Conservation (phyloP, 2,888 invertebrate species). For the Boloria selene region DNA sequence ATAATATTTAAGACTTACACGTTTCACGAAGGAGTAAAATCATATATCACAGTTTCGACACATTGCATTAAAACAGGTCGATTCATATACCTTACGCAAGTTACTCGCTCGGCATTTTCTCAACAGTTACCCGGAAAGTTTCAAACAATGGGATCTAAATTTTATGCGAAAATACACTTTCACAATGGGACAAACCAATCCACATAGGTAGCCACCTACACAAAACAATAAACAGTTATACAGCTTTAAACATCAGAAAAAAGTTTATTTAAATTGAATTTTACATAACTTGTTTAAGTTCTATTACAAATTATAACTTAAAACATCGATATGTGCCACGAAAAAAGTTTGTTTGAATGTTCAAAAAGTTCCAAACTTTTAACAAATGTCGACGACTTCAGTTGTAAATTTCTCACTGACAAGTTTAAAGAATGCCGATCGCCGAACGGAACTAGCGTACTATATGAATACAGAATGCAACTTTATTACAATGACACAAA, state of each 20-base stretch:
- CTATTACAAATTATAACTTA: conserved; percentile 11
- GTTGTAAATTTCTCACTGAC: conserved; percentile 59
- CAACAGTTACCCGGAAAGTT: conserved; percentile 70
- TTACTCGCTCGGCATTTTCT: conserved; percentile 60
- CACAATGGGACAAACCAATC: conserved; percentile 69
- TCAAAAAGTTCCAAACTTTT: conserved; percentile 64
- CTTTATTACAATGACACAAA: neutral
- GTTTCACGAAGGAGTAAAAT: conserved; percentile 31
- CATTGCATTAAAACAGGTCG: conserved; percentile 52
- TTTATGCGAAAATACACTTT: conserved; percentile 80
- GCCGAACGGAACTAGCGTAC: conserved; percentile 26
- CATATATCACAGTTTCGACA: conserved; percentile 43
- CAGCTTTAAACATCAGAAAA: conserved; percentile 53
- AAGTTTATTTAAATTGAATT: conserved; percentile 44
- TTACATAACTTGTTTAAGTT: conserved; percentile 14
- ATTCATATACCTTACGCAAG: conserved; percentile 58
- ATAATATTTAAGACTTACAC: conserved; percentile 33
- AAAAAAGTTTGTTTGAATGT: conserved; percentile 51
- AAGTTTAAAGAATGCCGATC: conserved; percentile 50
- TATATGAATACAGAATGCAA: conserved; percentile 25
- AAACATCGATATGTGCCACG: conserved; percentile 29
- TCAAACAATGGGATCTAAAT: conserved; percentile 79
- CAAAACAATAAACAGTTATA: conserved; percentile 76
- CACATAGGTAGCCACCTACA: conserved; percentile 74
- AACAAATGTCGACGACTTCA: conserved; percentile 65